A percentile compares a stretch with the other conserved stretches of the same genome.
These are phyloP conservation scores for Nomada lathburiana DNA, from an alignment of 2,888 invertebrate species.

Conservation along the genomic window DNA sequence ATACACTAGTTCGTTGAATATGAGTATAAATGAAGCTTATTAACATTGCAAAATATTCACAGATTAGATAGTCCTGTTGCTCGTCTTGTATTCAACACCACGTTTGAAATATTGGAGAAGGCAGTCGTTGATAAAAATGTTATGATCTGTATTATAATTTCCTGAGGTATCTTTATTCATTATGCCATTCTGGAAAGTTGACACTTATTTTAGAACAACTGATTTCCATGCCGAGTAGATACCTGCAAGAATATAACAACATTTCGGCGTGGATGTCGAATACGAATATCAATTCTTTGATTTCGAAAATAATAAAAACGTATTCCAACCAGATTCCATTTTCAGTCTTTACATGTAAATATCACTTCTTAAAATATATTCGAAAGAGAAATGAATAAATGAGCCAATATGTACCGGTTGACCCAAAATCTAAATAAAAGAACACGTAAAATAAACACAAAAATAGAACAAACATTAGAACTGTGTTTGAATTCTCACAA, in stretches of 20 bases:
- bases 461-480: too few species aligned
- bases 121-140: not conserved
- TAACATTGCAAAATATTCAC: not conserved
- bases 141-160: constrained; percentile 7
- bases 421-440: too few species aligned
- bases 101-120: not conserved
- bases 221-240: too few species aligned
- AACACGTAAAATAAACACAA: too few species aligned
- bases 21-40: not conserved
- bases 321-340: not conserved
- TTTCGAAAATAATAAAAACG: not conserved
- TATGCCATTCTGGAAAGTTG: not conserved
- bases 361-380: too few species aligned
- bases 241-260: too few species aligned
- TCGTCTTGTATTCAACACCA: not conserved
- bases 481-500: too few species aligned
- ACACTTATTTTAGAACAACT: not conserved
- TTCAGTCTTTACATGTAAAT: too few species aligned
- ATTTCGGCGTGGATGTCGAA: too few species aligned
- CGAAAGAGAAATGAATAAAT: too few species aligned
- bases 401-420: too few species aligned
- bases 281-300: not conserved
- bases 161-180: not conserved
- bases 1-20: not conserved
- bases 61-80: constrained; percentile 2